Evolutionary conservation across 2,888 invertebrate species (phyloP), one percentile per base, ranked within the genome.

Genomic region (Temnothorax unifasciatus): DNA sequence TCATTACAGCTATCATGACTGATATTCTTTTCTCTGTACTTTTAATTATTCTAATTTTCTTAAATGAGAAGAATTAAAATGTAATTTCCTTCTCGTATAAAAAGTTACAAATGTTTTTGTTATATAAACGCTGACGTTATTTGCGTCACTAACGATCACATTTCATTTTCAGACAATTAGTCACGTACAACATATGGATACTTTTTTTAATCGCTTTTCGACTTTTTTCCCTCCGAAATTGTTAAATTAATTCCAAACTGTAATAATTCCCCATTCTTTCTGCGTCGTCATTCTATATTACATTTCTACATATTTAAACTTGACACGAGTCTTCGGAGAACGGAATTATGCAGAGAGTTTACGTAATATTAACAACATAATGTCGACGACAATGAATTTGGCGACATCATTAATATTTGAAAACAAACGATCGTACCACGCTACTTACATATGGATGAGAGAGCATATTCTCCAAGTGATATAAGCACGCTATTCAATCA

Each of bases 271-370:
- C n/a, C 4, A 50, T 11, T 2, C 34, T 34, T n/a, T 44, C 44
- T 44, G 5, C 34, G 2, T 21, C 34, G 2, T 21, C 18, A 18
- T 41, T 8, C 21, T 59, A 41, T 41, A 29, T 64, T 52, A 64
- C 21, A 52, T 64, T 38, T 1, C 38, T 52, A n/a, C n/a, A 52
- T 52, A 54, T 34, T 54, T 41, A 54, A 54, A 54, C 41, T 41
- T 29, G 38, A 64, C 11, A n/a, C 21, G 50, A 13, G 15, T 77
- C 66, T 66, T 38, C 54, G 25, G 25, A 54, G 41, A 54, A 25
- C 52, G 29, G 11, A 66, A 66, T 77, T 66, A 54, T 54, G 41
- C n/a, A 77, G n/a, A 76, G 38, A 18, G n/a, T 77, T 77, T 77
- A 21, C 34, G 29, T 66, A 66, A 77, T 54, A 68, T 68, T 68